These are phyloP conservation scores for Sinopyrophorus schimmeli DNA, from an alignment of 2,888 invertebrate genomes.

Conservation along the genomic window DNA sequence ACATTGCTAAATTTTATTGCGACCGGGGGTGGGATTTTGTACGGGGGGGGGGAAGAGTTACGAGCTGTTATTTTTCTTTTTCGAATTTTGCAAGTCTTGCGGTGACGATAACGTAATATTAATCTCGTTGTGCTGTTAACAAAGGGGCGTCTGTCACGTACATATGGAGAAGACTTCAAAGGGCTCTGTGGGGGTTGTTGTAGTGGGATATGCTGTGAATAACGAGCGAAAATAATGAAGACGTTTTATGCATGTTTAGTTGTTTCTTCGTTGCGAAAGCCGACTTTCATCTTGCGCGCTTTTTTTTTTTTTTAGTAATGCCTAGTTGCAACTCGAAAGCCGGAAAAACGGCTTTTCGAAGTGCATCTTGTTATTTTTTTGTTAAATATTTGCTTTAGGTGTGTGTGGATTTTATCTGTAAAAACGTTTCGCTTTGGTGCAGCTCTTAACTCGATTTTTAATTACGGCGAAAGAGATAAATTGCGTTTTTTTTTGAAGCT, in stretches of 20 bases:
- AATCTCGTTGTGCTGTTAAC: slow-evolving; percentile 19
- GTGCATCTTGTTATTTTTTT: slow-evolving; percentile 22
- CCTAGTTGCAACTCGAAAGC: slow-evolving; percentile 28
- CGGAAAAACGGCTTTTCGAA: slow-evolving; percentile 26
- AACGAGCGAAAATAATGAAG: slow-evolving; percentile 45
- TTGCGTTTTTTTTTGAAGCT: too few species aligned
- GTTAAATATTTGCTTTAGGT: slow-evolving; percentile 17
- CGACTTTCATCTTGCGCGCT: slow-evolving; percentile 27
- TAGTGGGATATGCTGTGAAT: slow-evolving; percentile 37
- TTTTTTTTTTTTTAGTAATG: too few species aligned
- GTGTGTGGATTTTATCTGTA: slow-evolving; percentile 2
- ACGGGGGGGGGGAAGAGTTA: too few species aligned
- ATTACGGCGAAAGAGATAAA: too few species aligned
- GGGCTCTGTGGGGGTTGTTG: slow-evolving; percentile 26
- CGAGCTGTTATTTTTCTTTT: too few species aligned
- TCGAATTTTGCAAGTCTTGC: too few species aligned
- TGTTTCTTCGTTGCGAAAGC: slow-evolving; percentile 29
- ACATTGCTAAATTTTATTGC: too few species aligned
- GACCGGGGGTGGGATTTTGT: too few species aligned
- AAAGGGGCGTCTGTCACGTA: slow-evolving; percentile 35
- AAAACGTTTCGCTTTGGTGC: too few species aligned
- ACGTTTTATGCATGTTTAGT: slow-evolving; percentile 45
- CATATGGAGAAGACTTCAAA: slow-evolving; percentile 37
- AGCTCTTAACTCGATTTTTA: too few species aligned
- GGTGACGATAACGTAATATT: too few species aligned